Percentiles rank a stretch among this genome's conserved stretches.
Evolutionary conservation across 2,113 vertebrate species (phyloP).

Genomic region (Gallinago undulata): DNA sequence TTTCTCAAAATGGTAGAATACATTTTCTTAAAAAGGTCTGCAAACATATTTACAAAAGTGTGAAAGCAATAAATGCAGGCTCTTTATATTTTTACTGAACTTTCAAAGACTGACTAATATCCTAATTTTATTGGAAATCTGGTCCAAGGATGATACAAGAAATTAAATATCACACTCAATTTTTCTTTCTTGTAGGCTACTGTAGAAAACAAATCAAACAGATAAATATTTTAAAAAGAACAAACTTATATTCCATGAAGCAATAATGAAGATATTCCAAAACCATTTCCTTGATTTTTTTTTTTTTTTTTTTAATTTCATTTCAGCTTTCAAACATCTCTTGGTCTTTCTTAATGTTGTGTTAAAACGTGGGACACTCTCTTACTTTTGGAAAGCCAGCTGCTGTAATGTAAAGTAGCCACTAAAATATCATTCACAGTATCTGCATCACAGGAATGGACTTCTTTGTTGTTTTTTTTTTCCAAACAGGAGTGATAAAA

Average conservation of each 20-base stretch:
- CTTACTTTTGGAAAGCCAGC: constrained; percentile 52
- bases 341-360: neutral
- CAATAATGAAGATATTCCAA: constrained; percentile 17
- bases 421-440: constrained; percentile 24
- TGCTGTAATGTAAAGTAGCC: constrained; percentile 21
- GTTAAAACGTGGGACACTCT: neutral
- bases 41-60: constrained; percentile 66
- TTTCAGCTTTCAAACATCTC: constrained; percentile 47
- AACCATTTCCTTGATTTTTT: constrained; percentile 9
- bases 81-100: constrained; percentile 35
- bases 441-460: neutral
- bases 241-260: constrained; percentile 44
- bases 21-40: constrained; percentile 62
- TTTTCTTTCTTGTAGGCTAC: constrained; percentile 14
- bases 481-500: neutral
- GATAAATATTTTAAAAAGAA: constrained; percentile 5
- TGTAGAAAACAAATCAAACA: neutral
- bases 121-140: constrained; percentile 45
- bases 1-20: constrained; percentile 49
- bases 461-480: neutral
- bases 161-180: constrained; percentile 39
- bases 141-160: constrained; percentile 41
- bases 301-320: neutral
- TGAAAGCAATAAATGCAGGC: constrained; percentile 46
- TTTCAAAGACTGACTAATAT: constrained; percentile 37